Evolutionary conservation across 1,140 invertebrate genomes (phyloP), one percentile per base, ranked within the genome.

Genomic region (Lordiphosa mommai): DNA sequence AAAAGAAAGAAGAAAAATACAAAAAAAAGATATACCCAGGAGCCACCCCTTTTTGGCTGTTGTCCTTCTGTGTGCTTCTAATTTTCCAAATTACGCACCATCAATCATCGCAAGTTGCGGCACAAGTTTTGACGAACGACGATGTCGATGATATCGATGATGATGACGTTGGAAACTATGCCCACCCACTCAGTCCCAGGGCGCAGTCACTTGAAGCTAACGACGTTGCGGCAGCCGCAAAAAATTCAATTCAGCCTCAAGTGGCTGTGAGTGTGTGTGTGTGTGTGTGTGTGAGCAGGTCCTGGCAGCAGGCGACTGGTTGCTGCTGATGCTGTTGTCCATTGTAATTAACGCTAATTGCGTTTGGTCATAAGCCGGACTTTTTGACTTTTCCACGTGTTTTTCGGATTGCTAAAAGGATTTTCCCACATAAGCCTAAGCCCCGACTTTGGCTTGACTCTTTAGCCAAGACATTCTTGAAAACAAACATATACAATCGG

Each of bases 81-180:
- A 84, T 84, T 84, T 84, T 77, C 77, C 77, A 84, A 84, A 84
- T 84, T 84, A 84, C 77, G 77, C 77, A 84, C 77, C 77, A 84
- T 84, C 77, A 84, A 84, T 84, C 77, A 84, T 84, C 72, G 63
- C 77, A 56, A 72, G 77, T 70, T 70, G 65, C 52, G 50, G 61
- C 60, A 69, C 65, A 56, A 69, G 65, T 69, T 69, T 61, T 84
- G 79, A 82, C 59, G 79, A 84, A 59, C 72, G 72, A 77, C 77
- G 77, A 55, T 60, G 58, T n/a, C 13, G 48, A 20, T 47, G 49
- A 20, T 41, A 55, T 61, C 73, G 61, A 73, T 70, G 76, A 82
- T 80, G 66, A 61, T 74, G 50, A 67, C 52, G 61, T 61, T 82
- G 61, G 44, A 50, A 71, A 74, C 70, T 63, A 82, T 73, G 49